Conservation (phyloP, 2,113 vertebrate genomes). For the Numida meleagris region DNA sequence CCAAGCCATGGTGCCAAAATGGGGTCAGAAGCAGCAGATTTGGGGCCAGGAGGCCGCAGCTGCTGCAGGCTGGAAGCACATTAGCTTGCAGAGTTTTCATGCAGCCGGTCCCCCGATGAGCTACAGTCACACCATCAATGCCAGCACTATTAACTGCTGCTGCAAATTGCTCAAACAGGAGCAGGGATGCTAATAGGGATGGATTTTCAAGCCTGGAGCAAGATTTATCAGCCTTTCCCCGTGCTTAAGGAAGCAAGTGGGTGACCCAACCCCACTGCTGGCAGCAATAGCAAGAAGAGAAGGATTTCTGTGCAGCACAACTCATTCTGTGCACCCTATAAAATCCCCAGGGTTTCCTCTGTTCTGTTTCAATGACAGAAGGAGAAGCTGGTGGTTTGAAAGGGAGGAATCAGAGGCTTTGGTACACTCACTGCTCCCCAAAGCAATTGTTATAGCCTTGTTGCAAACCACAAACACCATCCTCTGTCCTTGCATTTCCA, state of each 20-base stretch:
- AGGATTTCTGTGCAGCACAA: neutral
- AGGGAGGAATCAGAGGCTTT: neutral
- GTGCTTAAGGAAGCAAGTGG: neutral
- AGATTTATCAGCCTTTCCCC: neutral
- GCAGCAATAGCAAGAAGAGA: neutral
- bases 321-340: neutral
- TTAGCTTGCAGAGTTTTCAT: fast-evolving
- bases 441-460: neutral
- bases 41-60: neutral
- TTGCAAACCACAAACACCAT: neutral
- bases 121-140: neutral
- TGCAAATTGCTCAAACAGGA: neutral
- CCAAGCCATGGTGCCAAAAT: fast-evolving
- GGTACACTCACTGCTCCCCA: neutral
- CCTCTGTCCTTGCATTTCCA: neutral
- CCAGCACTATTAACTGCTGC: neutral
- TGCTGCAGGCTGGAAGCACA: fast-evolving
- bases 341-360: neutral
- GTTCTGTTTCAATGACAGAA: neutral
- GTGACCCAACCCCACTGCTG: neutral
- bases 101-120: neutral
- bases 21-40: neutral
- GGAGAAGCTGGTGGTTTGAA: neutral
- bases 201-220: neutral
- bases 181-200: neutral